phyloP scores from a whole-genome alignment of 2,113 vertebrate genomes.

The Brienomyrus longianalis region DNA sequence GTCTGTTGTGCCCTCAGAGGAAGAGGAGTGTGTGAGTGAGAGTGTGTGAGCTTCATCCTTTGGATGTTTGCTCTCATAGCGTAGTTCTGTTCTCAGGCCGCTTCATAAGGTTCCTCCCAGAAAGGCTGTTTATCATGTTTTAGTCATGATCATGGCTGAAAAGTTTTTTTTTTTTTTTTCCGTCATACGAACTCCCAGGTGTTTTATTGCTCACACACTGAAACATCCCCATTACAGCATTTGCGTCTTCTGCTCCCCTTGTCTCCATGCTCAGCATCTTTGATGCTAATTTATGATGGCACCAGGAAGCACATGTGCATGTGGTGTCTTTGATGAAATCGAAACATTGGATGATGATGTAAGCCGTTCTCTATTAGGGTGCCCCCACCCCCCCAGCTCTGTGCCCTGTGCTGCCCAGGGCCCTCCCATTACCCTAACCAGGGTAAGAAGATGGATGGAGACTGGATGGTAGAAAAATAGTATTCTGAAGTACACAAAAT shows the following conservation, averaged over 20 bases:
- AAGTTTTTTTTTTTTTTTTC: neutral
- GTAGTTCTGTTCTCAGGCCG: neutral
- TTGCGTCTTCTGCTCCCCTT: neutral
- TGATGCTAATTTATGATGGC: neutral
- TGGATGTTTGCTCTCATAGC: neutral
- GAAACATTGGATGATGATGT: neutral
- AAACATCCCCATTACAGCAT: neutral
- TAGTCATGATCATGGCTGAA: neutral
- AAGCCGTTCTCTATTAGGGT: neutral
- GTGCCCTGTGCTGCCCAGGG: neutral
- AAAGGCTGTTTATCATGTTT: neutral
- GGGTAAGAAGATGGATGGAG: neutral
- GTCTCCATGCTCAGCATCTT: neutral
- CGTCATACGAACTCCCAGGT: neutral
- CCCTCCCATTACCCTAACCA: neutral
- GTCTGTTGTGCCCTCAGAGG: neutral
- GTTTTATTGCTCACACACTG: neutral
- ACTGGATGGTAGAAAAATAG: neutral
- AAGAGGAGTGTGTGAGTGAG: neutral
- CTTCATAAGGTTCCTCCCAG: neutral
- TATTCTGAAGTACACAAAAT: neutral
- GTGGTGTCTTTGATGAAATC: neutral
- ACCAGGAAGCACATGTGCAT: neutral
- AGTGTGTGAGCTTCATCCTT: neutral
- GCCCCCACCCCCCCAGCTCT: neutral